A percentile compares a stretch with the other conserved stretches of the same genome.
Evolutionary conservation across 2,797 vertebrate species (phyloP).

Genomic region (Carduelis carduelis): DNA sequence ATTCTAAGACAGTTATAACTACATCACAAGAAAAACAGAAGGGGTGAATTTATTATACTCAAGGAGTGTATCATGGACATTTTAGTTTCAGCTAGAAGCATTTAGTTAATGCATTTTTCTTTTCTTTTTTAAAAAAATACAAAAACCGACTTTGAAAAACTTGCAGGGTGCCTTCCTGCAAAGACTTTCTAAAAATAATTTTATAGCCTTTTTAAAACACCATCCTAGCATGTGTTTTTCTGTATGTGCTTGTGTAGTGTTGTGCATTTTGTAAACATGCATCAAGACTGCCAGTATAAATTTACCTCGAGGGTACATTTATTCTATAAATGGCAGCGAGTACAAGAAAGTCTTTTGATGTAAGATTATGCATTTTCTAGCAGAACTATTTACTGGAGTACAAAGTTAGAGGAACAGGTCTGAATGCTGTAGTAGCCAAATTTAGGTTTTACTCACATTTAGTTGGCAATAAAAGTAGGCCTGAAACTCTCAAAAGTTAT

Average conservation of each 20-base stretch:
- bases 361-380: slow-evolving; percentile 13
- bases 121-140: neutral
- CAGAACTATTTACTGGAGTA: neutral
- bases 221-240: neutral
- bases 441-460: neutral
- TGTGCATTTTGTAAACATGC: slow-evolving; percentile 1
- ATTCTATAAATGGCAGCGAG: neutral
- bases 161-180: slow-evolving; percentile 4
- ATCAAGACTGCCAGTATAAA: neutral
- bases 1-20: slow-evolving; percentile 26
- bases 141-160: neutral
- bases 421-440: neutral
- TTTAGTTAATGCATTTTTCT: slow-evolving; percentile 38
- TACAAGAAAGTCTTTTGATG: neutral
- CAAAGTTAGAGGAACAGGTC: neutral
- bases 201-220: neutral
- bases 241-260: neutral
- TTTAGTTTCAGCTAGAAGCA: slow-evolving; percentile 52
- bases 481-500: neutral
- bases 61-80: neutral
- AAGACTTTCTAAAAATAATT: neutral
- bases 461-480: neutral
- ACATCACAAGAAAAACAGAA: slow-evolving; percentile 34
- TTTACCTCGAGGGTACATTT: slow-evolving; percentile 37
- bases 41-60: slow-evolving; percentile 45